Percentiles rank a stretch among this genome's conserved stretches.
These are phyloP conservation scores for Origma solitaria DNA, from an alignment of 2,113 vertebrate species.

Conservation along the genomic window DNA sequence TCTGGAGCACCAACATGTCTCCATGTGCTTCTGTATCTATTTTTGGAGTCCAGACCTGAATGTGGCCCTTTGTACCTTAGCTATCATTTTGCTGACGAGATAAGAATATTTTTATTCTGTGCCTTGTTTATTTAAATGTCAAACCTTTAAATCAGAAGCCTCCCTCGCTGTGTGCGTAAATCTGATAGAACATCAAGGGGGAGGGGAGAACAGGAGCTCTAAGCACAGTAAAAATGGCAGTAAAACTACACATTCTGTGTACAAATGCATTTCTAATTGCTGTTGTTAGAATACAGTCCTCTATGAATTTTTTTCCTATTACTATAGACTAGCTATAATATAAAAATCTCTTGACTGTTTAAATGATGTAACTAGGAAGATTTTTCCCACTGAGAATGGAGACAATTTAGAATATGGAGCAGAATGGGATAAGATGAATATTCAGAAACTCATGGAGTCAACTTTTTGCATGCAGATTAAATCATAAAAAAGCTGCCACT, in stretches of 20 bases:
- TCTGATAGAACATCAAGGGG: neutral
- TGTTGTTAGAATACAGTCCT: neutral
- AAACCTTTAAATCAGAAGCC: slow-evolving; percentile 11
- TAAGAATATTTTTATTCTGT: neutral
- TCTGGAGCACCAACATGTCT: neutral
- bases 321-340: neutral
- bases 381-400: neutral
- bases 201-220: neutral
- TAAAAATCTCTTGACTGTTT: neutral
- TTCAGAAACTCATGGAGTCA: neutral
- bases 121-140: slow-evolving; percentile 8
- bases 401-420: neutral
- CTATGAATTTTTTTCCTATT: neutral
- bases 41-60: neutral
- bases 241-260: neutral
- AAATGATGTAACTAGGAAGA: neutral
- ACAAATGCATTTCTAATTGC: slow-evolving; percentile 6
- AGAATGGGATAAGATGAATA: neutral
- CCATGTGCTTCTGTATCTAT: neutral
- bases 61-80: neutral
- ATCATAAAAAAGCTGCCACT: slow-evolving; percentile 8
- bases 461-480: slow-evolving; percentile 15
- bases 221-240: neutral
- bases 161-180: neutral
- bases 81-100: neutral